Percentiles rank a stretch among this genome's conserved stretches.
phyloP scores from a whole-genome alignment of 1,140 invertebrate genomes.

The Drosophila melanogaster region DNA sequence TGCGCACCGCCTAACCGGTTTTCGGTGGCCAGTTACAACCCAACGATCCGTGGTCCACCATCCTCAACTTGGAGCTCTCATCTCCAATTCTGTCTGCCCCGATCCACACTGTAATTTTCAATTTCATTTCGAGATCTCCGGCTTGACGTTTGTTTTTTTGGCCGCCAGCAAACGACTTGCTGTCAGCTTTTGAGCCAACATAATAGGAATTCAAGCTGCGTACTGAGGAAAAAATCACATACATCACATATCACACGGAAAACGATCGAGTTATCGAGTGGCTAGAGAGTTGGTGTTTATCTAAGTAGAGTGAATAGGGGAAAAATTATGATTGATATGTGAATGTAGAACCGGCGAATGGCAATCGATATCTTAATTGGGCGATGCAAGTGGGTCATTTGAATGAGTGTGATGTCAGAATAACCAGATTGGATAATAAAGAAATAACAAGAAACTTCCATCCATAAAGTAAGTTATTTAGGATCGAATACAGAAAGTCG shows the following conservation, averaged over 20 bases:
- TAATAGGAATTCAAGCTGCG: constrained; percentile 1
- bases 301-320: constrained; percentile 21
- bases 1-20: constrained; percentile 63
- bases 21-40: constrained; percentile 32
- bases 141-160: constrained; percentile 5
- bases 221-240: constrained; percentile 8
- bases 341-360: constrained; percentile 34
- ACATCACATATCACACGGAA: constrained; percentile 23
- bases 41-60: constrained; percentile 3
- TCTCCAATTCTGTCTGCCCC: constrained; percentile 13
- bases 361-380: constrained; percentile 24
- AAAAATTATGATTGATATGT: constrained; percentile 49
- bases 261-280: constrained; percentile 37
- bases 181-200: constrained; percentile 9
- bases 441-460: background rate
- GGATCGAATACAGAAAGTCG: background rate
- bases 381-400: constrained; percentile 37
- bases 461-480: background rate
- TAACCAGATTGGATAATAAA: background rate
- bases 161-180: constrained; percentile 17
- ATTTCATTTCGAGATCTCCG: constrained; percentile 62
- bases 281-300: constrained; percentile 49
- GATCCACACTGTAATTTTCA: constrained; percentile 61
- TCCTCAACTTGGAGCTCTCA: background rate
- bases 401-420: constrained; percentile 15